phyloP scores from a whole-genome alignment of 2,113 vertebrate species.

The Oreotragus oreotragus region DNA sequence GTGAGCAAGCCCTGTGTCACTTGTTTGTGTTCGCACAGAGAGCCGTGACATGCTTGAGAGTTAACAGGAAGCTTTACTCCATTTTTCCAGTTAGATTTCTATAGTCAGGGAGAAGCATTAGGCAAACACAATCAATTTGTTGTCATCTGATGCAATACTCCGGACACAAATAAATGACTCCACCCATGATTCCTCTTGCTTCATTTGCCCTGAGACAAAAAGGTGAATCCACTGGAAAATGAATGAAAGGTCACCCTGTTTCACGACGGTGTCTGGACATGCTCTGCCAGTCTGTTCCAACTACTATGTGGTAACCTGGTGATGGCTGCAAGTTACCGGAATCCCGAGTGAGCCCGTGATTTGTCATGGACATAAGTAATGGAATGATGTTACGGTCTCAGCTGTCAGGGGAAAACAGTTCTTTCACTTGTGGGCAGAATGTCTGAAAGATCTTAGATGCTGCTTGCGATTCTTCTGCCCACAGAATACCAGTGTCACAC shows the following conservation, averaged over 20 bases:
- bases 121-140: slow-evolving; percentile 39
- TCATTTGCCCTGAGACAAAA: slow-evolving; percentile 54
- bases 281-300: slow-evolving; percentile 25
- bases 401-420: slow-evolving; percentile 13
- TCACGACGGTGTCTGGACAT: slow-evolving; percentile 31
- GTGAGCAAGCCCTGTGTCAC: slow-evolving; percentile 49
- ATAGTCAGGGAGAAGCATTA: slow-evolving; percentile 2
- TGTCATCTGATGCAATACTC: slow-evolving; percentile 42
- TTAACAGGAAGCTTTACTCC: slow-evolving; percentile 51
- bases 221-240: slow-evolving; percentile 52
- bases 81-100: slow-evolving; percentile 20
- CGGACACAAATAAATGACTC: slow-evolving; percentile 46
- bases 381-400: slow-evolving; percentile 23
- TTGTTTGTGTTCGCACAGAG: slow-evolving; percentile 42
- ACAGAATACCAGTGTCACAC: rapidly evolving
- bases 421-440: slow-evolving; percentile 14
- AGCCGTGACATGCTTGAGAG: slow-evolving; percentile 37
- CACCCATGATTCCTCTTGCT: slow-evolving; percentile 43
- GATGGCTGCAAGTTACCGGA: slow-evolving; percentile 37
- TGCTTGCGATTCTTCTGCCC: neutral
- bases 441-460: neutral
- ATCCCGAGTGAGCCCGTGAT: neutral
- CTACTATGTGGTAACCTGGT: neutral
- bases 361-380: slow-evolving; percentile 33
- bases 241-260: slow-evolving; percentile 50